Percentiles rank a stretch among this genome's conserved stretches.
Evolutionary conservation across 35 echinoderm and acorn worm genomes (phyloP).

Genomic region (Apostichopus parvimensis): DNA sequence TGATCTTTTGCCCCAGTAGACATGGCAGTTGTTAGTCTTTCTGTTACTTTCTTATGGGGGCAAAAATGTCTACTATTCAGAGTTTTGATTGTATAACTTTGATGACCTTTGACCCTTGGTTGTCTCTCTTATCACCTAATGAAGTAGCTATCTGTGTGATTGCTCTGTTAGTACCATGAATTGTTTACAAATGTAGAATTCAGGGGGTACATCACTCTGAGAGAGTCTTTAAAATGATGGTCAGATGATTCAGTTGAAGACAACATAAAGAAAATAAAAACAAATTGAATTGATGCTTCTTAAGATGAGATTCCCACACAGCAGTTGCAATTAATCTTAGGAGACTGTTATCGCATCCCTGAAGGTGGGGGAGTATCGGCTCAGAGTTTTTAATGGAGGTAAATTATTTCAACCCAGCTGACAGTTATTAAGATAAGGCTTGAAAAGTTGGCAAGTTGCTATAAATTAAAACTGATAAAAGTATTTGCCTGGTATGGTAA

Average conservation of each 20-base stretch:
- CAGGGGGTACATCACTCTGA: neutral
- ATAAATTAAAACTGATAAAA: too few relatives aligned
- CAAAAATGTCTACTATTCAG: neutral
- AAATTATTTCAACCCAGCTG: too few relatives aligned
- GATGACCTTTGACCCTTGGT: neutral
- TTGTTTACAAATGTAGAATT: neutral
- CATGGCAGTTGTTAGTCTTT: too few relatives aligned
- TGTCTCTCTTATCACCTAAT: neutral
- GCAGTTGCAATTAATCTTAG: neutral
- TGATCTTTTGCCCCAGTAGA: too few relatives aligned
- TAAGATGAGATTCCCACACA: neutral
- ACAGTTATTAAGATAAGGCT: too few relatives aligned
- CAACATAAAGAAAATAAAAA: neutral
- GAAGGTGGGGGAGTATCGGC: too few relatives aligned
- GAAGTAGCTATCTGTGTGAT: conserved; percentile 3
- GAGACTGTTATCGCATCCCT: neutral
- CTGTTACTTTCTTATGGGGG: too few relatives aligned
- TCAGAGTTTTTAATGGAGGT: too few relatives aligned
- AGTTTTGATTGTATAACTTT: neutral
- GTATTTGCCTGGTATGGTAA: too few relatives aligned
- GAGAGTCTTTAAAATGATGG: neutral
- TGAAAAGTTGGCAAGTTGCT: too few relatives aligned
- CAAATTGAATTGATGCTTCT: neutral
- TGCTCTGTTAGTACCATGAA: neutral
- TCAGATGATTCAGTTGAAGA: neutral